Evolutionary conservation across 2,888 invertebrate genomes (phyloP), one percentile per base, ranked within the genome.

Genomic region (Choristoneura rosaceana): DNA sequence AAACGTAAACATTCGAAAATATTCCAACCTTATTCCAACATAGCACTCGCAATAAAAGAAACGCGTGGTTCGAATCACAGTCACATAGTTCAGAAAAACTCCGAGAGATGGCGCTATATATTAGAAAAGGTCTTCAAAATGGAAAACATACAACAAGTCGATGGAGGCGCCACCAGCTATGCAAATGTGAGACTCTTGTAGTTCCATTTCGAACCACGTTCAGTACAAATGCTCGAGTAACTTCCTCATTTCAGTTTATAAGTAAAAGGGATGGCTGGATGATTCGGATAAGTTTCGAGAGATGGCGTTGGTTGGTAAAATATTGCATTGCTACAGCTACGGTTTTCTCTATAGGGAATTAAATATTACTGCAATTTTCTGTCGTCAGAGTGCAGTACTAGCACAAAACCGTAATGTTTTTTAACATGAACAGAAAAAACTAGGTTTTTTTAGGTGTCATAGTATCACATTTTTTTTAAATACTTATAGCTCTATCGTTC

Each of bases 71-170:
- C 10, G 8, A 43, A 15, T 7, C 38, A 38, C 3, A 58, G 45
- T 14, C n/a, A 41, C n/a, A 58, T 67, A 10, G 58, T 59, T 4
- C 58, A 14, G 33, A 43, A 45, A 58, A 67, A 33, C 8, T 0
- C 9, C 3, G 4, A 33, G 14, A 67, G 66, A 45, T 67, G 58
- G 58, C 66, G 58, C 43, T 45, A n/a, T 76, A 47, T 47, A n/a
- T 9, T 41, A 41, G 2, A 3, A 25, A 25, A 25, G 0, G 25
- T 25, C 25, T 25, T 25, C 25, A 25, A 25, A 25, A 25, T 25
- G 25, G 25, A 2, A 25, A 25, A 25, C n/a, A n/a, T n/a, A 25
- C 25, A 25, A 25, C 7, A 7, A 25, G 10, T 25, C 12, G 55
- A 17, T 0, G 0, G 52, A 12, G 55, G 55, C 25, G 55, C 55